Base-by-base conservation (phyloP, 1,140 invertebrate species). In the Drosophila teissieri region DNA sequence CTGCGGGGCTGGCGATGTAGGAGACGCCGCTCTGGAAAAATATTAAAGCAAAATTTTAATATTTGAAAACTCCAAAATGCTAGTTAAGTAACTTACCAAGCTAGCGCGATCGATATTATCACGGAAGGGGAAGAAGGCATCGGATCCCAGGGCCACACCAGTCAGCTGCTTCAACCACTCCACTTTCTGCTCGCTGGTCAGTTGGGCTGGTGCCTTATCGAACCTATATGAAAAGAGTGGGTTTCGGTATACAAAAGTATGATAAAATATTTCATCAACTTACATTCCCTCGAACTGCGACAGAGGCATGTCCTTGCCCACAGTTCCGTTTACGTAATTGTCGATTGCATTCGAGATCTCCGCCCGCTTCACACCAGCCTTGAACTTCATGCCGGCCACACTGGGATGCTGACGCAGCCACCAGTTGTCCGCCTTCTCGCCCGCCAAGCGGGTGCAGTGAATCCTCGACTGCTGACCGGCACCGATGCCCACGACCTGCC, bases 381-480 rank as follows among this genome's bases (percentile, higher is more conserved):
- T 98, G 93, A 99, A 99, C 77, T 96, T 95, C 96, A 99, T 96
- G 14, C 92, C 93, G 5, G 95, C 93, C 4, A 99, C 97, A 78
- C 95, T 95, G 15, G 98, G 97, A 93, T 99, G 98, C 56, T 98
- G 97, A 24, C 98, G 95, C 70, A 99, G 92, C 98, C 98, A 99
- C 98, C 98, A 99, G 93, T 98, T 98, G 91, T 98, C 97, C n/a
- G 98, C 97, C 93, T 99, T 99, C 90, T 98, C 97, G 15, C 98
- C 98, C 62, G 98, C 98, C 67, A 99, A 94, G 79, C 98, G 94
- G 0, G 98, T 99, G 92, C 98, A 99, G 93, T 99, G 98, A 90
- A 99, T 99, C 72, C 98, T 94, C 0, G 97, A 98, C 92, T 99
- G 98, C 91, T 99, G 98, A 0, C 98, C 98, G 27, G 98, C 98